Evolutionary conservation across 2,888 invertebrate genomes (phyloP).

Genomic region (Pardosa pseudoannulata): DNA sequence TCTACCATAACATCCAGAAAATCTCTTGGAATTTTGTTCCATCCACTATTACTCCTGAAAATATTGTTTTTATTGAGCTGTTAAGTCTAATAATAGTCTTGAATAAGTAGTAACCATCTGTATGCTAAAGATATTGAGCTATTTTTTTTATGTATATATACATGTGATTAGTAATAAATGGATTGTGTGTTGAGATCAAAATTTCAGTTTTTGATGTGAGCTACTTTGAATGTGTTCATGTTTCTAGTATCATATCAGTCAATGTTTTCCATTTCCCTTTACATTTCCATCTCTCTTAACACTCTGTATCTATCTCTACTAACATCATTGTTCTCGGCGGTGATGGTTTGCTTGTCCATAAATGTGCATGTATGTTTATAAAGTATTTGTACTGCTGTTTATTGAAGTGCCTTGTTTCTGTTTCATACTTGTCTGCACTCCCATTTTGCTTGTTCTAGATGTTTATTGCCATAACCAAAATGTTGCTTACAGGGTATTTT

Average conservation of each 20-base stretch:
- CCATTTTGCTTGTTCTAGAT: constrained; percentile 49
- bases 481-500: constrained; percentile 28
- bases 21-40: too few relatives aligned
- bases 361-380: constrained; percentile 60
- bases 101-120: too few relatives aligned
- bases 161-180: too few relatives aligned
- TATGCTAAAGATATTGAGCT: too few relatives aligned
- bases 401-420: constrained; percentile 28
- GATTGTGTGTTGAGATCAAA: too few relatives aligned
- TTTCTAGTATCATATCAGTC: neutral
- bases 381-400: constrained; percentile 14
- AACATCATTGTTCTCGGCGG: constrained; percentile 67
- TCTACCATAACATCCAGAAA: too few relatives aligned
- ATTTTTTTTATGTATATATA: too few relatives aligned
- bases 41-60: too few relatives aligned
- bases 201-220: neutral
- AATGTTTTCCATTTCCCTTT: constrained; percentile 12
- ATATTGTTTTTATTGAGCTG: too few relatives aligned
- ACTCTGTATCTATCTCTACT: constrained; percentile 26
- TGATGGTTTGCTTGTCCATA: constrained; percentile 70
- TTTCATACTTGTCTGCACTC: constrained; percentile 54
- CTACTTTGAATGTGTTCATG: neutral
- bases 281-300: constrained; percentile 1
- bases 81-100: too few relatives aligned
- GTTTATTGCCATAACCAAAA: constrained; percentile 9